Conservation (phyloP, 92 coral and sea anemone species). For the Epizoanthus fatuus region DNA sequence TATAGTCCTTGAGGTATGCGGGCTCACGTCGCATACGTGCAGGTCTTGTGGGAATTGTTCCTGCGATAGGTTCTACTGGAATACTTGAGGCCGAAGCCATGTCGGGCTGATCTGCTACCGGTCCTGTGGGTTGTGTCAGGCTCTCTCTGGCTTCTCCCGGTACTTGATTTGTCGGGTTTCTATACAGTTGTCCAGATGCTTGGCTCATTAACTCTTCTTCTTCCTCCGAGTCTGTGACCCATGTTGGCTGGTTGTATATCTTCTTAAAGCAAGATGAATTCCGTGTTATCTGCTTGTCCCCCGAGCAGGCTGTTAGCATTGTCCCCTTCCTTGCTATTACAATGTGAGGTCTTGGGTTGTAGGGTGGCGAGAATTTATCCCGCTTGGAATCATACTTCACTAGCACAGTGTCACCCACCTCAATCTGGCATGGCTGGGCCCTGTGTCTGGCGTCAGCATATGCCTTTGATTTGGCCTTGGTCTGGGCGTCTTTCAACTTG, state of each 20-base stretch:
- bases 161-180: neutral
- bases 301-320: conserved; percentile 8
- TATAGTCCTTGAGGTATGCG: conserved; percentile 33
- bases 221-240: neutral
- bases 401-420: conserved; percentile 37
- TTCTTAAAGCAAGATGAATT: conserved; percentile 52
- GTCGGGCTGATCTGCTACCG: neutral
- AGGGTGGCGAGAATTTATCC: conserved; percentile 9
- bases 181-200: neutral
- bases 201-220: neutral
- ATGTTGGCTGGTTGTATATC: neutral
- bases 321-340: conserved; percentile 24
- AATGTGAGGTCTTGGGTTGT: conserved; percentile 30
- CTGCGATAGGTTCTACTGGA: neutral
- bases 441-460: conserved; percentile 26
- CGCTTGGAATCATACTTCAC: conserved; percentile 30
- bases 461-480: conserved; percentile 15
- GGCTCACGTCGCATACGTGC: conserved; percentile 31
- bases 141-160: neutral
- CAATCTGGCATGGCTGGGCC: conserved; percentile 17
- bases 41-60: conserved; percentile 14
- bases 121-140: conserved; percentile 9
- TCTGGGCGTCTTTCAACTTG: conserved; percentile 15
- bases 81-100: neutral
- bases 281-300: conserved; percentile 26